Base-by-base conservation (phyloP, 2,797 vertebrate species). In the Squalus acanthias region DNA sequence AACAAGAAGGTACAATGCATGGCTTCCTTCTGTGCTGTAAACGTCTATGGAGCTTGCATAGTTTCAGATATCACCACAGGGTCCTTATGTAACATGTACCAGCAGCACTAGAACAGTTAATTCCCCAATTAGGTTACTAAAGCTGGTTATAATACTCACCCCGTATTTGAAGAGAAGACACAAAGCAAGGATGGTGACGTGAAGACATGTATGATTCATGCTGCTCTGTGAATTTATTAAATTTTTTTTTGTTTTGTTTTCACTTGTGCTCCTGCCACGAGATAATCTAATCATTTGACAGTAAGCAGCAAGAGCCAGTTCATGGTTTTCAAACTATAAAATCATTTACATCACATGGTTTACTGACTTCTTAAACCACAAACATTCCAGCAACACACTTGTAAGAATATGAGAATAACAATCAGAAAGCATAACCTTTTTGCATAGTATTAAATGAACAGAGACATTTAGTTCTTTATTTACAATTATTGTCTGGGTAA, bases 401-500 rank as follows among this genome's bases (percentile, higher is more conserved):
- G 91, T 69, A 93, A 98, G 98, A 98, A 98, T 97, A 97, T 97
- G 97, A 98, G 98, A 98, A 97, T 98, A 98, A 99, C 98, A 98
- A 98, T 98, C 98, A 98, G 98, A 99, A 99, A 99, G 99, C 99
- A 99, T 98, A 98, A 99, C 98, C 98, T 98, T 99, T 95, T 99
- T 99, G 99, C 99, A 99, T 99, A 99, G 99, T 99, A 99, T 98
- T 99, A 99, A 99, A 99, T 99, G 99, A 99, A 99, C 99, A 99
- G 98, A 99, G 98, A 99, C 98, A 98, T 98, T 98, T 98, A 99
- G 98, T 99, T 99, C 98, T 99, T 99, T 99, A 99, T 99, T 99
- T 99, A 99, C 99, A 99, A 98, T 99, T 99, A 99, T 99, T 99
- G 98, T 99, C 99, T 99, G 99, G 99, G 98, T 99, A 99, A 99